Percentiles rank a stretch among this genome's conserved stretches.
These are phyloP conservation scores for Limonius californicus DNA, from an alignment of 1,140 invertebrate species.

Conservation along the genomic window DNA sequence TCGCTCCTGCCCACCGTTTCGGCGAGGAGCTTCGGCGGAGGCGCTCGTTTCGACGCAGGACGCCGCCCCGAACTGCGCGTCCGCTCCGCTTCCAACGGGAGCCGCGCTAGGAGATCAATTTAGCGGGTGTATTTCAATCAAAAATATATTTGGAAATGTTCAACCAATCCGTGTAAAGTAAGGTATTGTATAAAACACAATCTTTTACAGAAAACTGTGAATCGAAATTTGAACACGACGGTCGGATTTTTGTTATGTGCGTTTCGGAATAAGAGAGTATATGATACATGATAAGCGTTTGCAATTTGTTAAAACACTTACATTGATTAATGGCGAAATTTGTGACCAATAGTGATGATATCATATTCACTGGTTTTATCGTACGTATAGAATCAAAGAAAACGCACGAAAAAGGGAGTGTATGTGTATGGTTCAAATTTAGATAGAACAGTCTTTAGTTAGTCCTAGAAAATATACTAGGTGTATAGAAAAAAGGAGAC, in stretches of 20 bases:
- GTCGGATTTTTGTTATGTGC: neutral
- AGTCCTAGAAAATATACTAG: too few relatives aligned
- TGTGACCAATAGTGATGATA: too few relatives aligned
- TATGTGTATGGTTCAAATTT: too few relatives aligned
- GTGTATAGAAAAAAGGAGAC: too few relatives aligned
- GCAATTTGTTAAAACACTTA: too few relatives aligned
- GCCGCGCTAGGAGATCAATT: conserved; percentile 24
- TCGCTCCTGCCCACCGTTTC: conserved; percentile 20
- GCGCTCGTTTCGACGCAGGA: neutral
- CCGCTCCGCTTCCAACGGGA: neutral
- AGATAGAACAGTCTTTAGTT: too few relatives aligned
- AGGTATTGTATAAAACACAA: conserved; percentile 35
- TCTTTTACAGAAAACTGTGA: conserved; percentile 27
- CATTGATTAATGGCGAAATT: too few relatives aligned
- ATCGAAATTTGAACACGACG: conserved; percentile 2
- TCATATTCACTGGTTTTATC: too few relatives aligned
- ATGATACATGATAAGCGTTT: too few relatives aligned
- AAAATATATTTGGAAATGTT: conserved; percentile 37
- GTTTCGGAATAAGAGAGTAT: too few relatives aligned
- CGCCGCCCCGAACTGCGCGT: neutral
- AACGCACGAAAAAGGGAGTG: too few relatives aligned
- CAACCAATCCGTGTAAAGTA: conserved; percentile 28
- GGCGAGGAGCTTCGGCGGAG: neutral
- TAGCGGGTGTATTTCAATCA: conserved; percentile 35
- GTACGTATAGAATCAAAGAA: too few relatives aligned